Percentiles rank a stretch among this genome's conserved stretches.
Conservation (phyloP, 2,888 invertebrate species). For the Drosophila monieri region DNA sequence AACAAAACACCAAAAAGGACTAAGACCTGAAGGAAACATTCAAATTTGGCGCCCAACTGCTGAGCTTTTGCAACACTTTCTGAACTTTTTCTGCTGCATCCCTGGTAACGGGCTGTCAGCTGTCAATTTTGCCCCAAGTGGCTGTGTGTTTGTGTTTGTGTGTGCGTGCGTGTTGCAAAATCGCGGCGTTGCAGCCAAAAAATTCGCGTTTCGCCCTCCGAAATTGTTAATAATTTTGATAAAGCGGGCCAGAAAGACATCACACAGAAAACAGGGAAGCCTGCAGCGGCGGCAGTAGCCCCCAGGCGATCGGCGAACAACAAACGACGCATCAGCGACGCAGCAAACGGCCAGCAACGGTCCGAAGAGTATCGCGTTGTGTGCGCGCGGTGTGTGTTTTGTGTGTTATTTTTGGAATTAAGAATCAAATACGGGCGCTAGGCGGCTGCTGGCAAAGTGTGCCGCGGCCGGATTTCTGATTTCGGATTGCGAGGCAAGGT, state of each 20-base stretch:
- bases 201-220: conserved; percentile 32
- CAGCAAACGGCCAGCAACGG: conserved; percentile 17
- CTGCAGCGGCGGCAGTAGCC: conserved; percentile 13
- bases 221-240: conserved; percentile 6
- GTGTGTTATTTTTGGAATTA: conserved; percentile 79
- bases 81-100: conserved; percentile 20
- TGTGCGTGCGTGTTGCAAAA: conserved; percentile 52
- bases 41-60: conserved; percentile 32
- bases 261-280: background rate
- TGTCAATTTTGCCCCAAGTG: conserved; percentile 64
- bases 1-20: background rate
- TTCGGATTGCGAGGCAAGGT: conserved; percentile 23
- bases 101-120: conserved; percentile 46
- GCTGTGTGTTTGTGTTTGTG: conserved; percentile 56
- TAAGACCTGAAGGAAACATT: conserved; percentile 13
- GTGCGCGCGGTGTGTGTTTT: conserved; percentile 61
- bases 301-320: conserved; percentile 2
- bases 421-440: conserved; percentile 33
- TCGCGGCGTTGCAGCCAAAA: conserved; percentile 42
- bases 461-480: conserved; percentile 36
- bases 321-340: conserved; percentile 7
- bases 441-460: conserved; percentile 34
- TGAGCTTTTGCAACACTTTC: conserved; percentile 51
- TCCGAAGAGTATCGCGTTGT: conserved; percentile 31
- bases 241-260: background rate